Base-by-base conservation (phyloP, 2,888 invertebrate species). In the Octonoba sinensis region DNA sequence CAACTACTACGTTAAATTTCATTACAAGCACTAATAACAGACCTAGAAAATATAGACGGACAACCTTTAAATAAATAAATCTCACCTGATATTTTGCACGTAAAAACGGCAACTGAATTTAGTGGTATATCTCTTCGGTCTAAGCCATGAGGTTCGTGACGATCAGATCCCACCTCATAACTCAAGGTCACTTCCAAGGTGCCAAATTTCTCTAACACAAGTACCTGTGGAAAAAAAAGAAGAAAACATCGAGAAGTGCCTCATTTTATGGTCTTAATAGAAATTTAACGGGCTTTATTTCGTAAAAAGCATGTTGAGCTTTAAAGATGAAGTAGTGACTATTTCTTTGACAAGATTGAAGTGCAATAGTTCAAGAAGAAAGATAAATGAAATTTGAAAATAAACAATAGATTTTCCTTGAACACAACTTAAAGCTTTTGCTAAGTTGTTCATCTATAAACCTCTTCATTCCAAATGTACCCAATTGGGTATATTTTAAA, bases 11-110 rank as follows among this genome's bases (percentile, higher is more conserved):
- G 8, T 18, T 6, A 54, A 3, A 4, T 54, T 54, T n/a, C 6
- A 54, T 15, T 18, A 54, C n/a, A 54, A 54, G 54, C 18, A 54
- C 18, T 16, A 11, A 8, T 54, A 20, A 54, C 6, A 3, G 6
- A 15, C 16, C 15, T 4, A 2, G 18, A 54, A n/a, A 18, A 15
- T 8, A 8, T 20, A 54, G 3, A 18, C 54, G 8, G 54, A 3
- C 8, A 54, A 54, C 8, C 15, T 4, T 15, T 1, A 54, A 54
- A 15, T 15, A 57, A 13, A n/a, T 22, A 22, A 60, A 60, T 60
- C 59, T 16, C 65, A 82, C 82, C 82, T 46, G 74, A 56, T 20
- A 82, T 44, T 16, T 71, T 49, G 24, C 70, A 75, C 20, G 11
- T 16, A 46, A 82, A 82, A 18, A 18, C 22, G 8, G 71, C 76